Base-by-base conservation (phyloP, 1,140 invertebrate species). In the Sarcophaga bullata region DNA sequence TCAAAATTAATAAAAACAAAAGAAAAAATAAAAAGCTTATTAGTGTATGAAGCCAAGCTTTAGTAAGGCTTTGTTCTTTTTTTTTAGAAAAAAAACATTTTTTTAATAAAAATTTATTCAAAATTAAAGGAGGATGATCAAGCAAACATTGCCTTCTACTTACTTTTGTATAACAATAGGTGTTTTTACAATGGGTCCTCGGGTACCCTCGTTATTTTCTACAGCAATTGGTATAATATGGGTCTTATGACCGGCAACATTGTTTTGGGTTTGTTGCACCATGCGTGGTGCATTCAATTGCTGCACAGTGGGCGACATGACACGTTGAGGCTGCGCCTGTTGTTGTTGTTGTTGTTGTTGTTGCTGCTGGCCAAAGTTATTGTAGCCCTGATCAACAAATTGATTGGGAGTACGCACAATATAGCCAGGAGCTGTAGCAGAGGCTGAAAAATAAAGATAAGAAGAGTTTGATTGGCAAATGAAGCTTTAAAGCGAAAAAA, bases 341-440 rank as follows among this genome's bases (percentile, higher is more conserved):
- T 76, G 83, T 11, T 82, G 81, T 19, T 81, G 81, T 82, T 85
- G 78, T 52, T 81, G 84, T 47, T 73, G 83, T n/a, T 76, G 52
- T 1, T 48, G 37, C 73, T 84, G 75, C 17, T 84, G 52, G 81
- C 85, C 80, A 83, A 86, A 90, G 81, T 88, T 89, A 82, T 90
- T 87, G 82, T 90, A 90, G 84, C 89, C 89, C 86, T 90, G 89
- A 87, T 90, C 89, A 81, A 90, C 89, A 86, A 90, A 90, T 89
- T 90, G 87, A 86, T 90, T 90, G 84, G 89, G 87, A 85, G 89
- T 89, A 85, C 89, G 89, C 0, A 81, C 80, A 54, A 83, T 80
- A 80, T 73, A 84, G 83, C 78, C 83, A 48, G 82, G 76, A 37
- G 54, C 81, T 68, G 81, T 80, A 25, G n/a, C 62, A 19, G 62